phyloP scores from a whole-genome alignment of 2,888 invertebrate species.

The Mamestra brassicae region DNA sequence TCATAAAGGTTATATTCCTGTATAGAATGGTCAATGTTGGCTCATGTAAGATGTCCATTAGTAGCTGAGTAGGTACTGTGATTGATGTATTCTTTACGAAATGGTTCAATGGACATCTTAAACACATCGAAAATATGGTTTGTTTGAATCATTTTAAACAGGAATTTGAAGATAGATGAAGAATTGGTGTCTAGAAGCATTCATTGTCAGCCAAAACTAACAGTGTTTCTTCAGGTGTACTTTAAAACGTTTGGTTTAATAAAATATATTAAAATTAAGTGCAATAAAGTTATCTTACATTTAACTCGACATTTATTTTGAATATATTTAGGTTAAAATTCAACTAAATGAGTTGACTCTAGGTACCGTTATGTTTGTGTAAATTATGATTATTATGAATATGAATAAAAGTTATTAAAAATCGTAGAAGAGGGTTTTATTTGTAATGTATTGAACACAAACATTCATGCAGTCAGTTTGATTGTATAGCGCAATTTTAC shows the following conservation, averaged over 20 bases:
- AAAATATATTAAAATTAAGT: slow-evolving; percentile 59
- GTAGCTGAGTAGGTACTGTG: slow-evolving; percentile 1
- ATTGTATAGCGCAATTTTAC: not conserved
- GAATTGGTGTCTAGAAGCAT: slow-evolving; percentile 25
- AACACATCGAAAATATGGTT: slow-evolving; percentile 5
- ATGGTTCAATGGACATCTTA: slow-evolving; percentile 7
- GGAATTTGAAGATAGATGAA: not conserved
- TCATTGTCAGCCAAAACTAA: slow-evolving; percentile 31
- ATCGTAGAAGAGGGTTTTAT: slow-evolving; percentile 69
- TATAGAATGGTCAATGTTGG: slow-evolving; percentile 20
- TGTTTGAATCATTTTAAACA: not conserved
- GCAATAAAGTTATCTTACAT: slow-evolving; percentile 64
- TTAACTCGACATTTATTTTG: slow-evolving; percentile 66
- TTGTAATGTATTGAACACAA: slow-evolving; percentile 13
- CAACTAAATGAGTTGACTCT: slow-evolving; percentile 79
- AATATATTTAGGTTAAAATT: slow-evolving; percentile 66
- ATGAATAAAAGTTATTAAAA: slow-evolving; percentile 89
- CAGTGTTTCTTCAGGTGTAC: slow-evolving; percentile 39
- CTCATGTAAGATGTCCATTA: not conserved
- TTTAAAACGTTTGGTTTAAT: slow-evolving; percentile 53
- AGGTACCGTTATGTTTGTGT: slow-evolving; percentile 90
- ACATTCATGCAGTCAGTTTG: not conserved
- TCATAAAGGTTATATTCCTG: not conserved
- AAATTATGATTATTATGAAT: slow-evolving; percentile 87
- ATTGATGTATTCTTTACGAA: slow-evolving; percentile 16